Conservation (phyloP, 2,113 vertebrate genomes). For the Piprites chloris region DNA sequence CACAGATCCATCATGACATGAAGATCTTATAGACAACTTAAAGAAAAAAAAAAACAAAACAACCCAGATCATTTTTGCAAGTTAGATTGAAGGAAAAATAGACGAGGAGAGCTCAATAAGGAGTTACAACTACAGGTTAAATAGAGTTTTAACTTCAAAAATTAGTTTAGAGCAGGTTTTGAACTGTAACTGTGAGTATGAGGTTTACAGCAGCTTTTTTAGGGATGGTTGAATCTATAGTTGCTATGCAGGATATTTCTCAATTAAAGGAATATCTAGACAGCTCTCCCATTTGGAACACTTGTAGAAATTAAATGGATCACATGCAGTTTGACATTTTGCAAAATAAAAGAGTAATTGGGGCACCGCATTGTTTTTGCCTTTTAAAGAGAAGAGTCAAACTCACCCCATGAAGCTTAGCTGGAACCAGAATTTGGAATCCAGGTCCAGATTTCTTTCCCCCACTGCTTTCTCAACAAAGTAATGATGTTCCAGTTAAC, state of each 20-base stretch:
- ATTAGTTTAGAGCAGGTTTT: neutral
- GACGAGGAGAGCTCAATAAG: neutral
- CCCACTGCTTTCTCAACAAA: constrained; percentile 22
- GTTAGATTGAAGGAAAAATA: neutral
- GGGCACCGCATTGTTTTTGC: constrained; percentile 71
- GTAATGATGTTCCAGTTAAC: constrained; percentile 4
- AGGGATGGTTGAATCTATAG: constrained; percentile 46
- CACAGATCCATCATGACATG: constrained; percentile 1
- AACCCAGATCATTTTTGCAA: neutral
- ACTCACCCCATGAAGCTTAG: constrained; percentile 62
- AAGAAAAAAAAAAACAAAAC: neutral
- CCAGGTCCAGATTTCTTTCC: constrained; percentile 61
- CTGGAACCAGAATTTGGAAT: constrained; percentile 60
- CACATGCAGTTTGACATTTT: constrained; percentile 80
- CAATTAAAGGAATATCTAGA: constrained; percentile 65
- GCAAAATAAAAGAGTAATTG: constrained; percentile 76
- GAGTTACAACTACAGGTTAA: neutral
- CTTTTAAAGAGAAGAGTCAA: constrained; percentile 70
- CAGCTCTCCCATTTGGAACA: constrained; percentile 72
- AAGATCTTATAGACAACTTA: neutral
- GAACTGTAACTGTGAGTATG: neutral
- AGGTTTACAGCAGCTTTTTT: neutral
- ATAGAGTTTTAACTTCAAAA: neutral
- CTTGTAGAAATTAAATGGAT: constrained; percentile 80
- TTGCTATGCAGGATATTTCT: constrained; percentile 47